Base-by-base conservation (phyloP, 1,140 invertebrate species). In the Dendrolimus kikuchii region DNA sequence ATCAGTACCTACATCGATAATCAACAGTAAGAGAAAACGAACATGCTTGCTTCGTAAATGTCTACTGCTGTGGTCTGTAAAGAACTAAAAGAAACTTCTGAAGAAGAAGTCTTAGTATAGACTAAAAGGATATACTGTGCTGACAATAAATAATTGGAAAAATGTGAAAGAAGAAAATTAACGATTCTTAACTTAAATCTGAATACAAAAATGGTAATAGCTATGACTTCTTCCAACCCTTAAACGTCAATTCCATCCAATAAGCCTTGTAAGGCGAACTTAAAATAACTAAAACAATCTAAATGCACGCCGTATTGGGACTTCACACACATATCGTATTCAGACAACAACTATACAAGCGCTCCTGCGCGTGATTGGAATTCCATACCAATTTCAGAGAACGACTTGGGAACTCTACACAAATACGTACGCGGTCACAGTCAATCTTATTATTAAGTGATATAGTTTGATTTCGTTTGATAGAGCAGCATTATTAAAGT, bases 231-330 rank as follows among this genome's bases (percentile, higher is more conserved):
- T 23, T 23, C 3, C 23, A 3, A 23, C 23, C 23, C 23, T 23
- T 23, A 23, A 23, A 23, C 23, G 3, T 23, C 23, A 45, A 45
- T 45, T 5, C 5, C 43, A 45, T 9, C 6, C 43, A 45, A 9
- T 23, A 23, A n/a, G n/a, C n/a, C 43, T 37, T 51, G 45, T 37
- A 42, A 60, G 62, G 59, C 52, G 59, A 62, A 68, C 64, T 66
- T 70, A 68, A 81, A 78, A 78, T 69, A 75, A 72, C 66, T 59
- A 71, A 71, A 72, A 67, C 68, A 72, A 73, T 78, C 75, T 76
- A 70, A 73, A 80, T 79, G 69, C 77, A 69, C 50, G 64, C 77
- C 72, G 64, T 77, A 75, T 63, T 74, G 63, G 65, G 72, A 60
- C 69, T 74, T 72, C 74, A 69, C 70, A 64, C 59, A 64, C 51